These are phyloP conservation scores for Solea solea DNA, from an alignment of 2,113 vertebrate species.

Conservation along the genomic window DNA sequence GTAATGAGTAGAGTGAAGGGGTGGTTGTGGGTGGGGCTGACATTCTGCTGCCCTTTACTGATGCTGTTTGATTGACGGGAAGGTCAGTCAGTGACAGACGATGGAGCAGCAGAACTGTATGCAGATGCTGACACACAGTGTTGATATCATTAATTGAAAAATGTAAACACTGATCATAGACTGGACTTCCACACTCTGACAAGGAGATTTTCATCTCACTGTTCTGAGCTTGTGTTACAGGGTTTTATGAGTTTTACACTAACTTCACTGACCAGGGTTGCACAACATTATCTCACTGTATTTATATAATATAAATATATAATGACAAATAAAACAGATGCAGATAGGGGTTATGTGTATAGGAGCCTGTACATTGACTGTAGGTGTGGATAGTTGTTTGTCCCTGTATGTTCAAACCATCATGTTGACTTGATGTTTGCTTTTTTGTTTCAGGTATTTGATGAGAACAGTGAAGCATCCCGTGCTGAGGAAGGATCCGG, in stretches of 20 bases:
- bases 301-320: no score
- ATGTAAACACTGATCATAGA: neutral
- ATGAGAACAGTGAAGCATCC: constrained; percentile 96
- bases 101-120: constrained; percentile 77
- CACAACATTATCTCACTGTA: no score
- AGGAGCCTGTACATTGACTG: no score
- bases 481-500: constrained; percentile 93
- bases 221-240: no score
- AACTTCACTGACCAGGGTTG: no score
- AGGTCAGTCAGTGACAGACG: constrained; percentile 75
- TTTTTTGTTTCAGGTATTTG: constrained; percentile 85
- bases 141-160: neutral
- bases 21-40: constrained; percentile 62
- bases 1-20: constrained; percentile 24
- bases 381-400: neutral
- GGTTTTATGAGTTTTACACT: no score
- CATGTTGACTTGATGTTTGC: neutral
- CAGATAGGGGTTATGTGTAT: no score
- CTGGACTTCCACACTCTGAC: no score
- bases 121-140: constrained; percentile 21
- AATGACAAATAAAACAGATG: no score
- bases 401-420: neutral
- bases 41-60: constrained; percentile 82
- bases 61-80: constrained; percentile 74
- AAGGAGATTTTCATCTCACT: no score